Evolutionary conservation across 1,140 invertebrate genomes (phyloP), one percentile per base, ranked within the genome.

Genomic region (Listronotus oregonensis): DNA sequence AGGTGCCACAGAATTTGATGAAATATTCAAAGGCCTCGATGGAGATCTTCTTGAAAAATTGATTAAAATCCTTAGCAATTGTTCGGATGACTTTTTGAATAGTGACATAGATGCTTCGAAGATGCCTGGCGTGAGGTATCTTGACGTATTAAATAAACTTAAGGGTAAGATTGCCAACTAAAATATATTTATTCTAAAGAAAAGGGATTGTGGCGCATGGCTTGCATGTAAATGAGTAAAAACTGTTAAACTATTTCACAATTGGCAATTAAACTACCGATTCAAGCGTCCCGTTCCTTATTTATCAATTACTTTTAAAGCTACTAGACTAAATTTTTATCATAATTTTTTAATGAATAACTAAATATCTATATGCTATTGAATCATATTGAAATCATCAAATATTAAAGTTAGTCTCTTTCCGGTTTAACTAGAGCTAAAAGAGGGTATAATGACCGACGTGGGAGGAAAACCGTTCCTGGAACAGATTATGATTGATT

Each of bases 401-500:
- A n/a, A n/a, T n/a, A n/a, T n/a, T n/a, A n/a, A n/a, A n/a, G n/a
- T n/a, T n/a, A n/a, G n/a, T n/a, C n/a, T n/a, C n/a, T n/a, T n/a
- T n/a, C n/a, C n/a, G n/a, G 21, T 27, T 27, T 27, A n/a, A n/a
- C n/a, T n/a, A 64, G 47, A 57, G 37, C 17, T 51, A 44, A 47
- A 59, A 54, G 44, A 62, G 10, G 50, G 43, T n/a, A 21, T 56
- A 40, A 31, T 27, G n/a, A 12, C n/a, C 31, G 58, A 59, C 17
- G 34, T 27, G 40, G 34, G n/a, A 32, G 43, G 42, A 34, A 66
- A 60, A 34, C 27, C 62, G 7, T 31, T 56, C 17, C 34, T 75
- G 44, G 71, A 73, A 51, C 51, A 75, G 32, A 59, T 66, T 40
- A 67, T 75, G 57, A 66, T 68, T 6, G 64, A 71, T 14, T 75